Percentiles rank a stretch among this genome's conserved stretches.
These are phyloP conservation scores for Oreocharis arfaki DNA, from an alignment of 2,113 vertebrate genomes.

Conservation along the genomic window DNA sequence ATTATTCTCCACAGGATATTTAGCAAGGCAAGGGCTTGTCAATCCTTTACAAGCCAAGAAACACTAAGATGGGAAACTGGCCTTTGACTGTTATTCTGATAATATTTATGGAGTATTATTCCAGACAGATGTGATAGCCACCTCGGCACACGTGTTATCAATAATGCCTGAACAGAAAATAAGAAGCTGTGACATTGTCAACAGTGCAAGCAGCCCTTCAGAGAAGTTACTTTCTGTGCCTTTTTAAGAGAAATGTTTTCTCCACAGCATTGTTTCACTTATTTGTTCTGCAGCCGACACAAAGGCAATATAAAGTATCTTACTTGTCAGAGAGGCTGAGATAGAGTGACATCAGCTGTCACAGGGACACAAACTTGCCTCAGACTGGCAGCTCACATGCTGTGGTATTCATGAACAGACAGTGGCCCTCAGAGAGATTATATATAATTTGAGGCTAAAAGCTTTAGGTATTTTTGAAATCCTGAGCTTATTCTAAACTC, in stretches of 20 bases:
- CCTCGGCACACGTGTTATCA: background rate
- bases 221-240: background rate
- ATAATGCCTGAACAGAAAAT: background rate
- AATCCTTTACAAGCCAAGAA: slow-evolving; percentile 8
- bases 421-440: background rate
- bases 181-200: background rate
- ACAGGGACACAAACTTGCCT: background rate
- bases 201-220: background rate
- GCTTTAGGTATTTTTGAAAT: background rate
- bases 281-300: background rate
- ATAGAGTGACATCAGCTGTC: background rate
- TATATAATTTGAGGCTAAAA: background rate
- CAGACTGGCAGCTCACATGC: background rate
- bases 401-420: background rate
- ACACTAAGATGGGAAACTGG: background rate
- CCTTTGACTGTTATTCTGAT: background rate
- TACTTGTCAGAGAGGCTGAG: background rate
- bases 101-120: background rate
- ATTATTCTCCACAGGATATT: background rate
- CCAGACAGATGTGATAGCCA: background rate
- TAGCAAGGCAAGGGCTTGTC: background rate
- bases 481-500: background rate
- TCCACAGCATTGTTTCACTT: background rate
- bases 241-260: background rate
- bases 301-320: background rate